Evolutionary conservation across 2,888 invertebrate genomes (phyloP), one percentile per base, ranked within the genome.

Genomic region (Meganola albula): DNA sequence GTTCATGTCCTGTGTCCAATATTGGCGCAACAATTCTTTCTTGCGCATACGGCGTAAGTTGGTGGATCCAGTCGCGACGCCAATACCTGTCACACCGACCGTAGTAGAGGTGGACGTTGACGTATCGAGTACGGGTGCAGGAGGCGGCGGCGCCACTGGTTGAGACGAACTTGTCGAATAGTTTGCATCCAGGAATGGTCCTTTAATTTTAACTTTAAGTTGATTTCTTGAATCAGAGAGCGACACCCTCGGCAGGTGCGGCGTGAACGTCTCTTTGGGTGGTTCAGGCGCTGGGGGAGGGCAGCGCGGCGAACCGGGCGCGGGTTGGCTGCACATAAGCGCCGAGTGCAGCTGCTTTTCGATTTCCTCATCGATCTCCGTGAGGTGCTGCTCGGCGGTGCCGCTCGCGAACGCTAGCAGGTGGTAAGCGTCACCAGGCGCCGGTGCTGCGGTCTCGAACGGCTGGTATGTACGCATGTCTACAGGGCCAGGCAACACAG

Each of bases 131-230:
- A 63, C 68, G 1, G 79, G 84, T 21, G 57, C 76, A 12, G 74
- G 82, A 10, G 82, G 79, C 35, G 67, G 74, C n/a, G 85, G 84
- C 23, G 87, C 89, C 1, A 85, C 88, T n/a, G 89, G 87, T 25
- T 88, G 80, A 0, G 87, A 83, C 0, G 89, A 87, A 32, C 90
- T 88, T 2, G 91, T 87, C 20, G 92, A 93, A 63, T 92, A 94
- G 50, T 89, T 89, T 0, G 89, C 90, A 55, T 95, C 94, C 40
- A 94, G 88, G 57, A 93, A 91, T 0, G 96, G 96, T 2, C 95
- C 96, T 69, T 96, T 96, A 43, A 96, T 96, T 75, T 96, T 96
- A 0, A 96, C 91, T 68, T 96, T 96, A 3, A 96, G 79, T 63
- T 95, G 95, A 73, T 95, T 95, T 14, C 95, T 87, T 0, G 94